Evolutionary conservation across 2,113 vertebrate species (phyloP), one percentile per base, ranked within the genome.

Genomic region (Tautogolabrus adspersus): DNA sequence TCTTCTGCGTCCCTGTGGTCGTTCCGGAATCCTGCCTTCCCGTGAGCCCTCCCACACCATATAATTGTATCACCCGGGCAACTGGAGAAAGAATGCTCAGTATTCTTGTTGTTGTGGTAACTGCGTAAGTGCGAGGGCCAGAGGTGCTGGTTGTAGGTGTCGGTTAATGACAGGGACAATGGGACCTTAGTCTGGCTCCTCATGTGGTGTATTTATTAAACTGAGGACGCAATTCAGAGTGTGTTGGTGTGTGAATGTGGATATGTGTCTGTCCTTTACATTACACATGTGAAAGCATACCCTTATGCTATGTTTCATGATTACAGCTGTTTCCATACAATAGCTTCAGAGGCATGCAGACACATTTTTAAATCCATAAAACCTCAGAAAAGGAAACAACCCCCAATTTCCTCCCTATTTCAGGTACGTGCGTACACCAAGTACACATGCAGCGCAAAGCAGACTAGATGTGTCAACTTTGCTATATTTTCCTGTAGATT

Each of bases 41-140:
- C 77, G 56, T 79, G 84, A 90, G 89, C 79, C 74, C 87, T 87
- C 87, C 89, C 82, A 93, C 83, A 87, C 91, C 85, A 85, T 81
- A 72, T 92, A 90, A 93, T 92, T 81, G 70, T 81, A 86, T 92
- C 84, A 84, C 91, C 90, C 54, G 42, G 92, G 90, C 88, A 93
- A 94, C 92, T 13, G 3, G 68, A 83, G 83, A 84, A 93, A 91
- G 89, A 93, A 92, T 92, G 86, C 88, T 86, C 77, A 89, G 89
- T 84, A 78, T 92, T 91, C 87, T 88, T 82, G 83, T 89, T 54
- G 63, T 78, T 22, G 73, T 83, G 76, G 78, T 84, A 81, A 90
- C 85, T 91, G 88, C 81, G 77, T 89, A 85, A 92, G 88, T 69
- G 75, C 15, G 52, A 76, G 70, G 73, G 74, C 66, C 30, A 44